Evolutionary conservation across 2,113 vertebrate genomes (phyloP).

Genomic region (Pteropus alecto): DNA sequence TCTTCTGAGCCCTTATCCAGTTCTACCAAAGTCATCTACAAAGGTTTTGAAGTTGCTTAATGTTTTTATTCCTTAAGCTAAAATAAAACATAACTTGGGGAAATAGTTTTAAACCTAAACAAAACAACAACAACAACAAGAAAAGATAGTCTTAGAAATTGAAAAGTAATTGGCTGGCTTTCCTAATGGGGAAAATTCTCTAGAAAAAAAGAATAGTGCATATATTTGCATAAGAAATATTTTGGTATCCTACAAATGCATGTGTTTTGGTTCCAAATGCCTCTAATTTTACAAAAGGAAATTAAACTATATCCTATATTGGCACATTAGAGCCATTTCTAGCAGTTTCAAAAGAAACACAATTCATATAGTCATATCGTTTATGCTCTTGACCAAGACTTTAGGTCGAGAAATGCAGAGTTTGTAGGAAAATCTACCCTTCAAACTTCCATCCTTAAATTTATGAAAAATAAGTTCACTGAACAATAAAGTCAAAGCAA

Average conservation of each 20-base stretch:
- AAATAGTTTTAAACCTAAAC: neutral
- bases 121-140: neutral
- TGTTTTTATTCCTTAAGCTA: constrained; percentile 20
- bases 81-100: constrained; percentile 25
- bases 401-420: neutral
- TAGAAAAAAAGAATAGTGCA: constrained; percentile 10
- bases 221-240: neutral
- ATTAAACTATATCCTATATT: constrained; percentile 19
- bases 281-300: constrained; percentile 7
- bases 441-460: neutral
- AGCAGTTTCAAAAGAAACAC: neutral
- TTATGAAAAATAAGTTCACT: neutral
- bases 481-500: neutral
- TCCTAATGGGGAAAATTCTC: neutral
- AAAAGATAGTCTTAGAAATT: constrained; percentile 6
- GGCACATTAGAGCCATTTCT: neutral
- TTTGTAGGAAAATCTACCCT: neutral
- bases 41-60: neutral
- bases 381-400: neutral
- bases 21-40: neutral
- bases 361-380: neutral
- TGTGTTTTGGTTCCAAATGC: neutral
- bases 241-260: neutral
- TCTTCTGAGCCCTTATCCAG: neutral
- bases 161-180: constrained; percentile 8